These are phyloP conservation scores for Sanderia malayensis DNA, from an alignment of 30 jellyfish, hydroid and myxozoan species.

Conservation along the genomic window DNA sequence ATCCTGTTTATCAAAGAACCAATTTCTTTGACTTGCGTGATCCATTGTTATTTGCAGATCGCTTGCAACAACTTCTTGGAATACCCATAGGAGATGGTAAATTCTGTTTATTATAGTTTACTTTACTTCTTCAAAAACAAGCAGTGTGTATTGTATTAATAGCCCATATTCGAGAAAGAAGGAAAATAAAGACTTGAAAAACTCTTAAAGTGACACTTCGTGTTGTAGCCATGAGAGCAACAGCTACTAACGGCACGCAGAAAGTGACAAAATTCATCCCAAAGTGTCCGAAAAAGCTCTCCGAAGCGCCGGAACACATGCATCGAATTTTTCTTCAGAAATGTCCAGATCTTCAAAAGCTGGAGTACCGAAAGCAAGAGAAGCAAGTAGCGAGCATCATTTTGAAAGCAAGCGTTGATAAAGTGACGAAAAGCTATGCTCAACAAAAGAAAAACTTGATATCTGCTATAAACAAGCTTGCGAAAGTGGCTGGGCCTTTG, in stretches of 20 bases:
- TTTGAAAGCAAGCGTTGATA: constrained; percentile 10
- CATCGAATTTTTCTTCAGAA: constrained; percentile 17
- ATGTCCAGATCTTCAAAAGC: constrained; percentile 48
- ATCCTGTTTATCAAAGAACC: too few species aligned
- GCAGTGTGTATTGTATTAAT: too few species aligned
- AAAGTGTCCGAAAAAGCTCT: constrained; percentile 56
- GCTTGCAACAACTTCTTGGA: constrained; percentile 59
- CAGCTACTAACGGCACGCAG: constrained; percentile 48
- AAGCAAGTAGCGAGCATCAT: constrained; percentile 50
- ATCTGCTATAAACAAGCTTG: constrained; percentile 67
- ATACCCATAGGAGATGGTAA: constrained; percentile 82
- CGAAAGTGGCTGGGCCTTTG: constrained; percentile 74
- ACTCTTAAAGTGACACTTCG: too few species aligned
- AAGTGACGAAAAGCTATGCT: constrained; percentile 15
- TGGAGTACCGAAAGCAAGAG: constrained; percentile 60
- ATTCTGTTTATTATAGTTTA: too few species aligned
- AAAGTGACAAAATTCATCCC: constrained; percentile 52
- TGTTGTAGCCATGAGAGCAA: constrained; percentile 44
- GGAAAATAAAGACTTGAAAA: too few species aligned
- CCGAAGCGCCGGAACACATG: constrained; percentile 33
- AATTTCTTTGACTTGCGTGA: too few species aligned
- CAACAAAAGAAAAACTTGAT: constrained; percentile 56
- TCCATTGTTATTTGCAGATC: constrained; percentile 47
- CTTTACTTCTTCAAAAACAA: too few species aligned
- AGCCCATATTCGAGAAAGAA: too few species aligned